Percentiles rank a stretch among this genome's conserved stretches.
Conservation (phyloP, 2,113 vertebrate species). For the Chrysemys picta region DNA sequence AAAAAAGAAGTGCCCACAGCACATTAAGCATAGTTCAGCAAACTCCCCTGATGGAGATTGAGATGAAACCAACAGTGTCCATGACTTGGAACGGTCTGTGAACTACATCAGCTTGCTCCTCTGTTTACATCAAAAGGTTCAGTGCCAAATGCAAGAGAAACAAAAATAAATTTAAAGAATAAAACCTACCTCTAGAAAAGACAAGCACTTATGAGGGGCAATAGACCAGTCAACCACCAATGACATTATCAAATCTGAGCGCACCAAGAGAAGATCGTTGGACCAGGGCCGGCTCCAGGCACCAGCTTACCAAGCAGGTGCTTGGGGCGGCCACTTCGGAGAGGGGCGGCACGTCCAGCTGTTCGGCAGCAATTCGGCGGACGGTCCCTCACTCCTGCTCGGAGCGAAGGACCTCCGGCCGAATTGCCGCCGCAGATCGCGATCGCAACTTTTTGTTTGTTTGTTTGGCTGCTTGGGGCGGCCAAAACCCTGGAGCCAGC, state of each 20-base stretch:
- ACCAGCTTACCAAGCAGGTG: too few species aligned
- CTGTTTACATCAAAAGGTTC: conserved; percentile 17
- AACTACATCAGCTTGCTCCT: neutral
- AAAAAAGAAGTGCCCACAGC: neutral
- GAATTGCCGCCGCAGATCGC: too few species aligned
- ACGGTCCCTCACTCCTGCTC: too few species aligned
- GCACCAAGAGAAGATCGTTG: neutral
- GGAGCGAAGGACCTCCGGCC: too few species aligned
- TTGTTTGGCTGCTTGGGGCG: too few species aligned
- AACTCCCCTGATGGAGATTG: neutral
- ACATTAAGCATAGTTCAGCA: neutral
- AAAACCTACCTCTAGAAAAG: neutral
- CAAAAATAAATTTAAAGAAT: neutral
- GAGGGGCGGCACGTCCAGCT: too few species aligned
- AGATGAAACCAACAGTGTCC: neutral
- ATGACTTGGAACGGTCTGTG: neutral
- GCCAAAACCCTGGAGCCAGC: too few species aligned
- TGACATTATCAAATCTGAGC: conserved; percentile 32
- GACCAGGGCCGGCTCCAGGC: neutral
- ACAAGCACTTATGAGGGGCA: neutral
- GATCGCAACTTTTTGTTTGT: too few species aligned
- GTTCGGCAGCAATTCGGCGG: too few species aligned
- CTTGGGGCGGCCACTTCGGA: too few species aligned
- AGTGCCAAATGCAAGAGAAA: conserved; percentile 37
- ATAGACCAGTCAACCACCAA: neutral